Evolutionary conservation across 2,113 vertebrate species (phyloP).

Genomic region (Sander lucioperca): DNA sequence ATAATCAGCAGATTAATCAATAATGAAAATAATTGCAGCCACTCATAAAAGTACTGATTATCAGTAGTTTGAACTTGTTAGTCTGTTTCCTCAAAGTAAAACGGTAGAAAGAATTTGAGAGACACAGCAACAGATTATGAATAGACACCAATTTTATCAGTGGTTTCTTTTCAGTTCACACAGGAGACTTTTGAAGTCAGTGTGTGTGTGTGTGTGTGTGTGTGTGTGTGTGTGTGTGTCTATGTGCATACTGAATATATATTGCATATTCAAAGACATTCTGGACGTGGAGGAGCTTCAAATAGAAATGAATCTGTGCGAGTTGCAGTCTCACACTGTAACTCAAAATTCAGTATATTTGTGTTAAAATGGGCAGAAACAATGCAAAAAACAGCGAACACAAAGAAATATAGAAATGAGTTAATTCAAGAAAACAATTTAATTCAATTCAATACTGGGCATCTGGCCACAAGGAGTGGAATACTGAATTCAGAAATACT

Average conservation of each 20-base stretch:
- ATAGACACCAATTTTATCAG: not conserved
- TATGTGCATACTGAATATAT: conserved; percentile 21
- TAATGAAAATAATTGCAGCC: not conserved
- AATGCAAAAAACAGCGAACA: conserved; percentile 22
- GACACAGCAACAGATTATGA: not conserved
- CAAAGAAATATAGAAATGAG: not conserved
- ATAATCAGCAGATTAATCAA: not conserved
- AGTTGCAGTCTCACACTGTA: not conserved
- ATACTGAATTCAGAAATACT: conserved; percentile 42
- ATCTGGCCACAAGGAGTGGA: conserved; percentile 21
- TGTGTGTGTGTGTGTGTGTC: not conserved
- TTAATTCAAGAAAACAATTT: conserved; percentile 20
- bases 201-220: conserved; percentile 1
- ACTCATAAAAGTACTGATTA: not conserved
- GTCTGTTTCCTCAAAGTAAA: not conserved
- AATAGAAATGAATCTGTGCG: conserved; percentile 32
- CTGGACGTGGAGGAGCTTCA: conserved; percentile 10
- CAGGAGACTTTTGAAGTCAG: not conserved
- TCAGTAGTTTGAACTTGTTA: not conserved
- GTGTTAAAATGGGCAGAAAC: conserved; percentile 5
- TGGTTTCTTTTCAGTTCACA: not conserved
- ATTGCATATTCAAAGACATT: conserved; percentile 27
- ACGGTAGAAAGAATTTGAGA: not conserved
- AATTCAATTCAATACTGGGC: conserved; percentile 26
- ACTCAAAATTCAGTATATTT: conserved; percentile 19